phyloP scores from a whole-genome alignment of 2,113 vertebrate species.

The Burhinus oedicnemus region DNA sequence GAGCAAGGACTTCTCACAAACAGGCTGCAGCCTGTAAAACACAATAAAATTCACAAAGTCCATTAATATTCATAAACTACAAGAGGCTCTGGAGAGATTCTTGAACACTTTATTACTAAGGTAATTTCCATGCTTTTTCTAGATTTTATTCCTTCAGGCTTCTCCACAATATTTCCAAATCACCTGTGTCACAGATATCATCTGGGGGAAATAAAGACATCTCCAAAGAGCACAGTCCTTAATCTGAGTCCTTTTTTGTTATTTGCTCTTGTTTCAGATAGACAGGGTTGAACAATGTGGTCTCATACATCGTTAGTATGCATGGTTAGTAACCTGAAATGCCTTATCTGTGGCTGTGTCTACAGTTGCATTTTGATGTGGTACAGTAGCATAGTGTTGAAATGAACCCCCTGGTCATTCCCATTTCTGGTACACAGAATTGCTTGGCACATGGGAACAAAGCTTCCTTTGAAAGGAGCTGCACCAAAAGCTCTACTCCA shows the following conservation, averaged over 20 bases:
- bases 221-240: not conserved
- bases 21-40: not conserved
- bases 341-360: not conserved
- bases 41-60: not conserved
- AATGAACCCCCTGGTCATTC: not conserved
- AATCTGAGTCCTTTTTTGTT: not conserved
- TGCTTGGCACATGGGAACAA: not conserved
- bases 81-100: not conserved
- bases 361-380: not conserved
- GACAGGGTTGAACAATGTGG: not conserved
- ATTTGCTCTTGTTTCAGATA: not conserved
- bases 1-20: not conserved
- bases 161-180: not conserved
- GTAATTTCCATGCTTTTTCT: not conserved
- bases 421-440: not conserved
- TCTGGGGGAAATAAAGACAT: not conserved
- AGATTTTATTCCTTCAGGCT: not conserved
- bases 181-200: not conserved
- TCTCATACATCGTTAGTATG: not conserved
- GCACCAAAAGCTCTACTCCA: not conserved
- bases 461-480: not conserved
- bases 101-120: not conserved
- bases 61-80: not conserved
- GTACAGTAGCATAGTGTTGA: not conserved
- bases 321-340: not conserved